These are phyloP conservation scores for Cerastis rubricosa DNA, from an alignment of 2,888 invertebrate species.

Conservation along the genomic window DNA sequence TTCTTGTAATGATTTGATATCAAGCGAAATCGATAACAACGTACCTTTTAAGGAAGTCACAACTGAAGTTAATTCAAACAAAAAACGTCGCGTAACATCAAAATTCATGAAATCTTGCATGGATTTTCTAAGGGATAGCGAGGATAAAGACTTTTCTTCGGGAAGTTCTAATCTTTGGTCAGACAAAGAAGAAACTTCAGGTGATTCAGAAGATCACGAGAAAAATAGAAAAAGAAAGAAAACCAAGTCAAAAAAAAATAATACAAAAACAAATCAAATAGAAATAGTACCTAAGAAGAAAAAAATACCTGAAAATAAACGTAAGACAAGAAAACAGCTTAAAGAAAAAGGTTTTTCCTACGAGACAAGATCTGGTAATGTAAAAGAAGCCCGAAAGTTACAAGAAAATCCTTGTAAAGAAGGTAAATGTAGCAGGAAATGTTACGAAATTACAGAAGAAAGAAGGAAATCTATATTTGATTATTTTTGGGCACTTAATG, in stretches of 20 bases:
- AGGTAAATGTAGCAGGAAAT: conserved; percentile 45
- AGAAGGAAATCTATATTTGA: conserved; percentile 46
- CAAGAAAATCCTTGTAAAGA: conserved; percentile 9
- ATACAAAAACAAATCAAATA: conserved; percentile 5
- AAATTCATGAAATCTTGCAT: conserved; percentile 41
- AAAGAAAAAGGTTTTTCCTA: conserved; percentile 4
- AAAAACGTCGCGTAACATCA: conserved; percentile 36
- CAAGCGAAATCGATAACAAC: conserved; percentile 13
- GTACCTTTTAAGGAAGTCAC: neutral
- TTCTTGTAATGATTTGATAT: conserved; percentile 21
- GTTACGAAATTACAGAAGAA: conserved; percentile 52
- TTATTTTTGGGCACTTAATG: conserved; percentile 43
- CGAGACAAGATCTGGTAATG: neutral
- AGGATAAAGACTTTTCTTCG: conserved; percentile 42
- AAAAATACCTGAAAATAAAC: conserved; percentile 6
- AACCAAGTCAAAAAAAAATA: conserved; percentile 37
- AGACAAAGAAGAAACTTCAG: conserved; percentile 39
- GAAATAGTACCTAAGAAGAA: neutral
- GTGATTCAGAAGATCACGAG: conserved; percentile 22
- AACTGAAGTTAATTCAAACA: conserved; percentile 12
- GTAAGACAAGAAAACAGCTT: neutral
- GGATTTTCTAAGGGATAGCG: conserved; percentile 41
- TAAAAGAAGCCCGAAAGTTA: conserved; percentile 5
- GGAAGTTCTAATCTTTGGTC: conserved; percentile 43
- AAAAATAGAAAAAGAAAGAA: conserved; percentile 42